Percentiles rank a stretch among this genome's conserved stretches.
Conservation (phyloP, 1,140 invertebrate genomes). For the Scaptomyza graminum region DNA sequence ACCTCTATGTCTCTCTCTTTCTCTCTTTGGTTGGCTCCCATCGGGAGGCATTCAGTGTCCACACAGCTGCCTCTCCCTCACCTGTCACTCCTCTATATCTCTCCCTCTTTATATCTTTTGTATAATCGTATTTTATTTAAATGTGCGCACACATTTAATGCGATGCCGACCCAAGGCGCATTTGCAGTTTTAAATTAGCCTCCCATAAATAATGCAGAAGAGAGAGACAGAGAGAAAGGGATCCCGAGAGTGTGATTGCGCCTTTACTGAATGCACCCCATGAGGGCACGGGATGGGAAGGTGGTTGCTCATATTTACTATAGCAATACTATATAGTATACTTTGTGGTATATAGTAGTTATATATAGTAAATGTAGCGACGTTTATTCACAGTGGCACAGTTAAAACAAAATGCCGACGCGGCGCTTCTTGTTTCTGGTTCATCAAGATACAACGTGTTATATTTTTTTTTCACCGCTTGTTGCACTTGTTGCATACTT, state of each 20-base stretch:
- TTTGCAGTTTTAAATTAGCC: slow-evolving; percentile 43
- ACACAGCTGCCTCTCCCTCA: background rate
- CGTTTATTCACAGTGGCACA: background rate
- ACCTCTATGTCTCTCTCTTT: background rate
- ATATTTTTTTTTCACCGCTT: background rate
- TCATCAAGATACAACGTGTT: slow-evolving; percentile 31
- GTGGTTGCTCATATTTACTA: slow-evolving; percentile 22
- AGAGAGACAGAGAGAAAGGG: background rate
- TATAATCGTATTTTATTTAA: slow-evolving; percentile 30
- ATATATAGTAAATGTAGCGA: too few relatives aligned
- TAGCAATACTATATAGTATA: background rate
- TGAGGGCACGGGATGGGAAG: background rate
- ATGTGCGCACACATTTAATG: slow-evolving; percentile 23
- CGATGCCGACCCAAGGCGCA: slow-evolving; percentile 1
- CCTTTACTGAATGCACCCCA: slow-evolving; percentile 12
- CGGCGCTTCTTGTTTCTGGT: slow-evolving; percentile 13
- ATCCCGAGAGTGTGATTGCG: slow-evolving; percentile 61
- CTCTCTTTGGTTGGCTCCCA: too few relatives aligned
- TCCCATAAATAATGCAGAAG: slow-evolving; percentile 59
- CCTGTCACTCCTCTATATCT: background rate
- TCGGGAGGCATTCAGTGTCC: background rate
- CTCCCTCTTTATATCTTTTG: background rate
- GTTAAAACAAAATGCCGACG: slow-evolving; percentile 37
- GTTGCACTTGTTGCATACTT: slow-evolving; percentile 70
- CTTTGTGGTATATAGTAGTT: too few relatives aligned